Percentiles rank a stretch among this genome's conserved stretches.
phyloP scores from a whole-genome alignment of 1,140 invertebrate genomes.

The Helicoverpa zea region DNA sequence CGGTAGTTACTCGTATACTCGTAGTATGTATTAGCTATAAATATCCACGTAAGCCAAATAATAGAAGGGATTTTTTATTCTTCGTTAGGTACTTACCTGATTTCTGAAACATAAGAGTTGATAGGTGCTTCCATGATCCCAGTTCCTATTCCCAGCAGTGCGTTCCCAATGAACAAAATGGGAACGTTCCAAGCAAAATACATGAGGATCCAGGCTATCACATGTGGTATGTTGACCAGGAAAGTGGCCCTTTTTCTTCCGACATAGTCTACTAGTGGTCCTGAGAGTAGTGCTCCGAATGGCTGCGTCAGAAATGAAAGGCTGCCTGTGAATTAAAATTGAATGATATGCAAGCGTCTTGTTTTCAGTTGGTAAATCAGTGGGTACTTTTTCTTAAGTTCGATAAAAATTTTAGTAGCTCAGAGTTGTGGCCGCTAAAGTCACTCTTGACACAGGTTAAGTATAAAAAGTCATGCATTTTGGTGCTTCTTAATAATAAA shows the following conservation, averaged over 20 bases:
- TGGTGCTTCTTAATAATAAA: too few species aligned
- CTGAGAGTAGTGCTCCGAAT: constrained; percentile 90
- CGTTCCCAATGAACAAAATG: constrained; percentile 77
- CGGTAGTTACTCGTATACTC: too few species aligned
- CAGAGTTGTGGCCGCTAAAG: too few species aligned
- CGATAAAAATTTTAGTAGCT: too few species aligned
- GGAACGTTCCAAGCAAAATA: constrained; percentile 86
- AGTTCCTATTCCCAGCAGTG: constrained; percentile 82
- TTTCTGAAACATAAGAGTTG: constrained; percentile 87
- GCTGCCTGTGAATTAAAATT: constrained; percentile 87
- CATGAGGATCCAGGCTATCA: constrained; percentile 89
- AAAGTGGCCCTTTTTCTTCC: constrained; percentile 90
- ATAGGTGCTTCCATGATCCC: constrained; percentile 87
- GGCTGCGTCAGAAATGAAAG: constrained; percentile 91
- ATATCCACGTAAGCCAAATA: too few species aligned
- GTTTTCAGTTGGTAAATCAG: too few species aligned
- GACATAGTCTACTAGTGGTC: constrained; percentile 89
- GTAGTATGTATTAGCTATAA: too few species aligned
- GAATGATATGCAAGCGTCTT: not conserved
- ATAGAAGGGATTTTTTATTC: too few species aligned
- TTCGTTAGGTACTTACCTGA: constrained; percentile 68
- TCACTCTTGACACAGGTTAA: too few species aligned
- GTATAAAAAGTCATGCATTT: too few species aligned
- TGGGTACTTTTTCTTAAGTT: too few species aligned
- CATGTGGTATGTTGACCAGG: constrained; percentile 89